Conservation (phyloP, 2,797 vertebrate species). For the Oceanodroma leucorhoa region DNA sequence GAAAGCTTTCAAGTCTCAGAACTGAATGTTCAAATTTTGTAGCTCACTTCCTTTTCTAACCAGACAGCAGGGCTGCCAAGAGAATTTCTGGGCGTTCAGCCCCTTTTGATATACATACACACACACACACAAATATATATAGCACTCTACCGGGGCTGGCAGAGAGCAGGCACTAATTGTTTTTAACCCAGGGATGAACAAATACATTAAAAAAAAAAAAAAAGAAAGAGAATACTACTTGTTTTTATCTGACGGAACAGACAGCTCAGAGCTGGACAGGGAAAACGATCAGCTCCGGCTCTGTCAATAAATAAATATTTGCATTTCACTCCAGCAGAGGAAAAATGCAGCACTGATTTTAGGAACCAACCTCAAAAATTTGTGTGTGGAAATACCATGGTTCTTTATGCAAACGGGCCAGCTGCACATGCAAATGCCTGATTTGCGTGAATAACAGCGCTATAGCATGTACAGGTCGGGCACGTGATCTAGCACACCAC, state of each 20-base stretch:
- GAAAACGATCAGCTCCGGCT: conserved; percentile 33
- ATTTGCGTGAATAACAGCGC: background rate
- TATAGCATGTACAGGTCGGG: background rate
- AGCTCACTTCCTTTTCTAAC: conserved; percentile 81
- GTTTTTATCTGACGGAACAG: conserved; percentile 38
- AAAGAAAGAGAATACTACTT: conserved; percentile 23
- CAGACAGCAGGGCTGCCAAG: conserved; percentile 78
- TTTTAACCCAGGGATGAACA: conserved; percentile 57
- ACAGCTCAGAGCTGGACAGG: conserved; percentile 11
- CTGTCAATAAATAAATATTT: conserved; percentile 66
- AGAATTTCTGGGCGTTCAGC: conserved; percentile 74
- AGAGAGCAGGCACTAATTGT: conserved; percentile 58
- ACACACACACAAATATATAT: conserved; percentile 13
- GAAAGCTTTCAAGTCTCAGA: conserved; percentile 75
- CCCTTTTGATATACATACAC: conserved; percentile 67
- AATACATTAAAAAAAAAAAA: conserved; percentile 28
- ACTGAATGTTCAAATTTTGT: conserved; percentile 82
- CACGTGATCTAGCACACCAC: background rate
- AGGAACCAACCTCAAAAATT: conserved; percentile 57
- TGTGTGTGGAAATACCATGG: conserved; percentile 1
- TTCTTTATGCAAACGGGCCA: background rate
- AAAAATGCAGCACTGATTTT: conserved; percentile 55
- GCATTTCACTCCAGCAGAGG: conserved; percentile 40
- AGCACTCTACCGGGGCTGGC: conserved; percentile 35
- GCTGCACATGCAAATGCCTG: background rate